Evolutionary conservation across 2,113 vertebrate species (phyloP).

Genomic region (Neomonachus schauinslandi): DNA sequence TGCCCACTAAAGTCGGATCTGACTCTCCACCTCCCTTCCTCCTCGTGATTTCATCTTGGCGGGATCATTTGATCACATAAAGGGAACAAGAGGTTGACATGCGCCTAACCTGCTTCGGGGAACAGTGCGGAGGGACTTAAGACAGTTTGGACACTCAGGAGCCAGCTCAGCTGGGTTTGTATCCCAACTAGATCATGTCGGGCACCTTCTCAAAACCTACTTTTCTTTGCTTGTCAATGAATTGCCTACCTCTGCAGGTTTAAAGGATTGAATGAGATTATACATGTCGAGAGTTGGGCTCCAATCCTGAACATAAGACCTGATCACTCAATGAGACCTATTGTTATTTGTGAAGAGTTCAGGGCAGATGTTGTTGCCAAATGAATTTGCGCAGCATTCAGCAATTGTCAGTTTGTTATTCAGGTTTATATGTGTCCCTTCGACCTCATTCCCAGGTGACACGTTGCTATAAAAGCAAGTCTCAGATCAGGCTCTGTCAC

Average conservation of each 20-base stretch:
- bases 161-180: not conserved
- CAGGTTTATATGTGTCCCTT: not conserved
- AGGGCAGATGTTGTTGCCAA: not conserved
- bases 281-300: not conserved
- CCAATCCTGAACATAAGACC: not conserved
- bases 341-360: not conserved
- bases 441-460: not conserved
- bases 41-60: not conserved
- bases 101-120: not conserved
- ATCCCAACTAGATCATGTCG: not conserved
- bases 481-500: not conserved
- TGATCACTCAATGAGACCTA: not conserved
- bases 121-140: not conserved
- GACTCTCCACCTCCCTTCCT: not conserved
- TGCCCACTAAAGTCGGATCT: not conserved
- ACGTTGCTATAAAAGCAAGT: not conserved
- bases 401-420: not conserved
- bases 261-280: constrained; percentile 23
- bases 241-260: not conserved
- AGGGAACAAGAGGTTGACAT: not conserved
- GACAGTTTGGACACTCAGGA: not conserved
- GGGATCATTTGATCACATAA: not conserved
- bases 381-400: not conserved
- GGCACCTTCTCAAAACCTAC: not conserved
- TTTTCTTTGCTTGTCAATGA: constrained; percentile 1